Conservation (phyloP, 2,113 vertebrate genomes). For the Ia io region DNA sequence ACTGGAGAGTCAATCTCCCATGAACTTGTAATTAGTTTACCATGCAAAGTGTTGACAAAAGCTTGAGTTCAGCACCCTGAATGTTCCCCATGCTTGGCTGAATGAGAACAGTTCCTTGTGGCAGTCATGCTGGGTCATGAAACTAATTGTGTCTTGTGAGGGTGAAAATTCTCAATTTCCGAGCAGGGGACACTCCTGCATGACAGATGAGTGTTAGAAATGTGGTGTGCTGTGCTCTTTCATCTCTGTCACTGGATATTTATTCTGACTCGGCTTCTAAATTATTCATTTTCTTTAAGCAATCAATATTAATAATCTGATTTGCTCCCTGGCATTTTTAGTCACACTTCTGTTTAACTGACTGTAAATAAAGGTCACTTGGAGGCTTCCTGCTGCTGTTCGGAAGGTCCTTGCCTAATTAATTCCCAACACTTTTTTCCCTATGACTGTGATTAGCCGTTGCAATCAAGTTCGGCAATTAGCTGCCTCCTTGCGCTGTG, state of each 20-base stretch:
- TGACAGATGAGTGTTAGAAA: constrained; percentile 83
- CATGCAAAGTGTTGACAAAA: constrained; percentile 67
- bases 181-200: constrained; percentile 68
- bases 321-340: constrained; percentile 91
- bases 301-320: constrained; percentile 93
- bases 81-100: constrained; percentile 36
- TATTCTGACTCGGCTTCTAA: constrained; percentile 87
- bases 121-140: constrained; percentile 81
- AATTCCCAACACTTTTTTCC: constrained; percentile 86
- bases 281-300: constrained; percentile 92
- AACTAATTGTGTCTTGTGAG: constrained; percentile 83
- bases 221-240: constrained; percentile 79
- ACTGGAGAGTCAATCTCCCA: constrained; percentile 52
- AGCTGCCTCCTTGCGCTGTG: constrained; percentile 82
- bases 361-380: constrained; percentile 93
- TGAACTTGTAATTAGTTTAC: constrained; percentile 69
- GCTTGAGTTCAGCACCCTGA: constrained; percentile 5
- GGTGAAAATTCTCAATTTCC: constrained; percentile 83
- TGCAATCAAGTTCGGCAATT: constrained; percentile 90
- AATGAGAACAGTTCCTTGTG: constrained; percentile 62
- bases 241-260: constrained; percentile 86
- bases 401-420: constrained; percentile 90
- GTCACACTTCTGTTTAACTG: constrained; percentile 92
- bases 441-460: constrained; percentile 88
- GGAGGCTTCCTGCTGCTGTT: constrained; percentile 89